Evolutionary conservation across 2,113 vertebrate species (phyloP), one percentile per base, ranked within the genome.

Genomic region (Gymnorhina tibicen): DNA sequence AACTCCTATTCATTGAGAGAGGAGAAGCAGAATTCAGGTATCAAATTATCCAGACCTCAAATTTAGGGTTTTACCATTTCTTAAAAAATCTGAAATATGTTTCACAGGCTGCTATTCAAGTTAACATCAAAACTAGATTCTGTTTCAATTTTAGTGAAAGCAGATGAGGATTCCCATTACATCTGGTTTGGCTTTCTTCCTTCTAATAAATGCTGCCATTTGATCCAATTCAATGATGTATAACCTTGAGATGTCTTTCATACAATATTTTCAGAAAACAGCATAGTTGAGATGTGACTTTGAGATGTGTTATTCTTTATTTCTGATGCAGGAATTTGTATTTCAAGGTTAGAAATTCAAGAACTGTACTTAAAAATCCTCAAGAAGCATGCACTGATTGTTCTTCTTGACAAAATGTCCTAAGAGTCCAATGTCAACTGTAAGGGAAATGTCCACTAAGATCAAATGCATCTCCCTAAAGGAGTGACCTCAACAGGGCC

Each of bases 121-220:
- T 89, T 89, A 82, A 85, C 88, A 89, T 95, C 56, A 91, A 78
- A 94, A 89, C 60, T 82, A 89, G 88, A 74, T 85, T 78, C 69
- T 87, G 9, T 96, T 96, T 91, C 91, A 70, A 15, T 91, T 95
- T 93, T 96, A 96, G 73, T 89, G 74, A 69, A 95, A 95, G 82
- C 94, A 94, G 96, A 94, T 93, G 94, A 94, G 52, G 77, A 87
- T 93, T 93, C 59, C 78, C 69, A 85, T 93, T 89, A 75, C 94
- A 96, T 95, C 85, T 95, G 94, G 73, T 95, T 94, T 74, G 82
- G 95, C 91, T 96, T 94, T 90, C 77, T 89, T 89, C 42, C 22
- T 20, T 89, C 74, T 78, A 85, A 93, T 82, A 96, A 91, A 85
- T 78, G 77, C 47, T 94, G 81, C 77, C 47, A 87, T 93, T 91